Percentiles rank a stretch among this genome's conserved stretches.
phyloP scores from a whole-genome alignment of 1,140 invertebrate genomes.

The Diprion similis region DNA sequence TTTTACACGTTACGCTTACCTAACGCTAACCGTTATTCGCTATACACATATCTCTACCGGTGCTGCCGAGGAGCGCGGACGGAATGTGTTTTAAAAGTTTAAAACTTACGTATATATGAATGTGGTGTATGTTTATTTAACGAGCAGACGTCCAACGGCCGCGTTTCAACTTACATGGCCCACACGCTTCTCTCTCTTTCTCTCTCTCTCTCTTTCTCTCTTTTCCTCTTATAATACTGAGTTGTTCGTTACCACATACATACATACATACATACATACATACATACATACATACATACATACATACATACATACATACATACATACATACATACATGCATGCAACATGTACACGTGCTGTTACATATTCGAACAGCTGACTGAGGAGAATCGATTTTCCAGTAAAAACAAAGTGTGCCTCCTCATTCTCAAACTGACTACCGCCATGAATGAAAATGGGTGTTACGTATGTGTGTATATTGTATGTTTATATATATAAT shows the following conservation, averaged over 20 bases:
- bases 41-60: slow-evolving; percentile 12
- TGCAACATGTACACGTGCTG: slow-evolving; percentile 9
- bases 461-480: too few relatives aligned
- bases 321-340: slow-evolving; percentile 14
- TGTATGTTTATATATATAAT: too few relatives aligned
- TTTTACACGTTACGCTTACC: too few relatives aligned
- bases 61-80: slow-evolving; percentile 9
- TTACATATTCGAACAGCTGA: slow-evolving; percentile 1
- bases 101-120: too few relatives aligned
- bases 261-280: neutral
- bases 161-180: slow-evolving; percentile 8
- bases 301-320: slow-evolving; percentile 13
- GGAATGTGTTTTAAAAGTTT: slow-evolving; percentile 4
- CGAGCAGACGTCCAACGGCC: neutral
- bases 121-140: too few relatives aligned
- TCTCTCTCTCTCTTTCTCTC: slow-evolving; percentile 1
- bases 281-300: neutral
- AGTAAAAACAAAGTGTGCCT: too few relatives aligned
- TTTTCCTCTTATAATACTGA: slow-evolving; percentile 12
- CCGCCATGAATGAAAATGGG: too few relatives aligned
- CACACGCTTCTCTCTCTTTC: slow-evolving; percentile 7
- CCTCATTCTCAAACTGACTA: too few relatives aligned
- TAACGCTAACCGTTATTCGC: slow-evolving; percentile 13
- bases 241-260: neutral
- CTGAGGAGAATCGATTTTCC: too few relatives aligned